Conservation (phyloP, 30 jellyfish, hydroid and myxozoan species). For the Clytia hemisphaerica region DNA sequence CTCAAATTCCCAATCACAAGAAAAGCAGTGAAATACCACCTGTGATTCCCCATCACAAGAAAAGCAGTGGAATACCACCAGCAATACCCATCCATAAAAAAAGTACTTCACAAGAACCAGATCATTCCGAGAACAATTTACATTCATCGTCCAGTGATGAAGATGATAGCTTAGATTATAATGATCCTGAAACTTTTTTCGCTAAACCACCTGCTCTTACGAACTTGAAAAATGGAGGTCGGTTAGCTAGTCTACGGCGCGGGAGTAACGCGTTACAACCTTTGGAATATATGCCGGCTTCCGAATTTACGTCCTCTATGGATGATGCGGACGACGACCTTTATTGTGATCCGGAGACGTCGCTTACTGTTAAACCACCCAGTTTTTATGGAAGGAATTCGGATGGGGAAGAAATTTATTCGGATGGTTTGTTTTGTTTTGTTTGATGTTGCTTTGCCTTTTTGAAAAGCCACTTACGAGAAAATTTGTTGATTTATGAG, state of each 20-base stretch:
- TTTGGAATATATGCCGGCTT: background rate
- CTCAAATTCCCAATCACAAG: too few relatives aligned
- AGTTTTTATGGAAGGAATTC: background rate
- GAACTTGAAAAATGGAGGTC: background rate
- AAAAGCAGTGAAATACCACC: too few relatives aligned
- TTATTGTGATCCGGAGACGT: background rate
- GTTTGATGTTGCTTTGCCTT: background rate
- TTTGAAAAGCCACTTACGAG: background rate
- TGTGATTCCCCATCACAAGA: too few relatives aligned
- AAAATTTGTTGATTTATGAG: too few relatives aligned
- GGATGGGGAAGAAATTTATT: background rate
- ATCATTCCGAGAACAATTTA: background rate
- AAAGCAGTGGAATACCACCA: too few relatives aligned
- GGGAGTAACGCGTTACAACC: background rate
- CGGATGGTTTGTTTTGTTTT: conserved; percentile 22
- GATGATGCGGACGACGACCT: background rate
- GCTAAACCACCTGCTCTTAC: background rate
- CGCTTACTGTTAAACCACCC: background rate
- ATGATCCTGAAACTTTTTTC: background rate
- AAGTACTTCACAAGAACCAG: background rate
- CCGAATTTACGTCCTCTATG: background rate
- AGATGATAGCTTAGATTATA: background rate
- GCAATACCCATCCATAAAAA: too few relatives aligned
- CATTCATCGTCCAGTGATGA: background rate
- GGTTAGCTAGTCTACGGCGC: too few relatives aligned